Base-by-base conservation (phyloP, 1,140 invertebrate species). In the Aphaenogaster ashmeadi region DNA sequence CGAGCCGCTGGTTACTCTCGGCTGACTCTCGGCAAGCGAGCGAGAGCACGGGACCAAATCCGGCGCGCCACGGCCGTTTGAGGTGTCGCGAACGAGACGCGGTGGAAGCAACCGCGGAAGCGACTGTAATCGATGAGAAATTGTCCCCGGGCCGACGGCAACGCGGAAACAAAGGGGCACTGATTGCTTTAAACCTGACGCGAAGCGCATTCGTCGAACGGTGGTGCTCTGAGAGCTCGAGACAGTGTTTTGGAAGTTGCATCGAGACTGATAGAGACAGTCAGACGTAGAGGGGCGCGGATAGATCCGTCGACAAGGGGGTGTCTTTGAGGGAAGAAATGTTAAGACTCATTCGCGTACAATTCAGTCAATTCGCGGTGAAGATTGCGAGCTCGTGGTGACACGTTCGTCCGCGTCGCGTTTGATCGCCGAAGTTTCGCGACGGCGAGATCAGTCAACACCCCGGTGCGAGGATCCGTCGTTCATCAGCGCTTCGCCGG, bases 1-100 rank as follows among this genome's bases (percentile, higher is more conserved):
- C 87, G 86, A 85, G 27, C 27, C 27, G 27, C 27, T 27, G 27
- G 87, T 56, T 56, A 60, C 50, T 64, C 41, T n/a, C 66, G 15
- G 15, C 13, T 78, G 7, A 38, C 36, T 62, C 36, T 62, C 33
- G 11, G 77, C 36, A 44, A 66, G 44, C 56, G 69, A 36, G 36
- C 27, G 18, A 38, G 62, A 18, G 44, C 77, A 58, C 52, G 78
- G n/a, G 15, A 81, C n/a, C 50, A 66, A 81, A 81, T 58, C 66
- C 50, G 58, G 83, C 38, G 54, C 80, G 33, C 8, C 21, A 44
- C 66, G 52, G 36, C 13, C 27, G 47, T 80, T 38, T 69, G 60
- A 56, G 6, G 8, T 15, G 27, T 77, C 38, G 27, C 36, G 21
- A 0, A 3, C 50, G 50, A n/a, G 0, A 11, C 58, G 21, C 18